Percentiles rank a stretch among this genome's conserved stretches.
These are phyloP conservation scores for Tipula confusa DNA, from an alignment of 2,888 invertebrate species.

Conservation along the genomic window DNA sequence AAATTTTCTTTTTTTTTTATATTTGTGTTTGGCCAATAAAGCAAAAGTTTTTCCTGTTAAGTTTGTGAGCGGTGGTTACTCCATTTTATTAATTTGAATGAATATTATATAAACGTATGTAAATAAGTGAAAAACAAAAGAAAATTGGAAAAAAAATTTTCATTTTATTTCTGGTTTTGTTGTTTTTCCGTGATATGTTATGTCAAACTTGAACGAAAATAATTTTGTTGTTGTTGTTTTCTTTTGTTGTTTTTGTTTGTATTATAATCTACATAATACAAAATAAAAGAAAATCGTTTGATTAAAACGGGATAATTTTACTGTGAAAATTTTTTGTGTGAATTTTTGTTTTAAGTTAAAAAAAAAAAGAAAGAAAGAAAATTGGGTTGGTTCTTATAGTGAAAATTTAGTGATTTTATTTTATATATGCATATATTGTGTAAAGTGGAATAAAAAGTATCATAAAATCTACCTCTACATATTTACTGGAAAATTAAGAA, in stretches of 20 bases:
- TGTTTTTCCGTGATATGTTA: not conserved
- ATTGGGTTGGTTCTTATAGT: no score
- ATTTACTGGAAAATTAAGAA: not conserved
- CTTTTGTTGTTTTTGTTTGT: not conserved
- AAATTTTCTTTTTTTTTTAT: not conserved
- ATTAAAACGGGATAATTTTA: not conserved
- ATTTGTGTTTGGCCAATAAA: not conserved
- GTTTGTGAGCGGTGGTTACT: not conserved
- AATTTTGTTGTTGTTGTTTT: not conserved
- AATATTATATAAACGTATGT: no score
- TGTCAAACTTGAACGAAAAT: not conserved
- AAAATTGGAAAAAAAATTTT: not conserved
- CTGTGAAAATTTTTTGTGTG: not conserved
- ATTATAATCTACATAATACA: not conserved
- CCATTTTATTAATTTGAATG: not conserved
- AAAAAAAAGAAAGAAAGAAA: constrained; percentile 14
- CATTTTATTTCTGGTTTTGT: constrained; percentile 9
- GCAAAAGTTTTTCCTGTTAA: not conserved
- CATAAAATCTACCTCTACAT: not conserved
- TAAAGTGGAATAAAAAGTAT: constrained; percentile 30
- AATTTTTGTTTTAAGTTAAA: not conserved
- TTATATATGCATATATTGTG: not conserved
- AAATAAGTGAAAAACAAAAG: not conserved
- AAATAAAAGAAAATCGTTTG: not conserved
- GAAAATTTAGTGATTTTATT: not conserved